Conservation (phyloP, 1,140 invertebrate species). For the Bombus consobrinus region DNA sequence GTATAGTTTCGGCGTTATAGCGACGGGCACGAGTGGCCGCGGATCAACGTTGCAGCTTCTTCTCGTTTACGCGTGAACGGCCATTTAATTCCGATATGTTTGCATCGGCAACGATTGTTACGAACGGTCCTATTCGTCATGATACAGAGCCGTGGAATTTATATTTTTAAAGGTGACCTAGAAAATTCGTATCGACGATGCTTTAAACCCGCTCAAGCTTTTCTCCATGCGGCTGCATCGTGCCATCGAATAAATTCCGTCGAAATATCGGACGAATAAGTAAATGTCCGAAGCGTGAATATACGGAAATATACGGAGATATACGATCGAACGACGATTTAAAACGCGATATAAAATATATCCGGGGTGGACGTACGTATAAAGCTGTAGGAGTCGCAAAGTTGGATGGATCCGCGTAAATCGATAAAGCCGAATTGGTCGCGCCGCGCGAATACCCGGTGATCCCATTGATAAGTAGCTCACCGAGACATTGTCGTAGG, state of each 20-base stretch:
- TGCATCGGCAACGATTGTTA: neutral
- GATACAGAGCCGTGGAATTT: too few species aligned
- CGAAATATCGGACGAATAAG: too few species aligned
- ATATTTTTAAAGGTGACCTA: too few species aligned
- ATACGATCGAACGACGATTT: neutral
- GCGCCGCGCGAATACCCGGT: conserved; percentile 70
- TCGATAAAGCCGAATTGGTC: conserved; percentile 67
- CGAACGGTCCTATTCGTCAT: too few species aligned
- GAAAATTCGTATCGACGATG: too few species aligned
- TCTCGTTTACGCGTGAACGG: neutral
- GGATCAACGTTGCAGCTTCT: conserved; percentile 18
- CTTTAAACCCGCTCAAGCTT: too few species aligned
- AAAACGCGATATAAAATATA: neutral
- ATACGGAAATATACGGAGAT: too few species aligned
- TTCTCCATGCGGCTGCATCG: too few species aligned
- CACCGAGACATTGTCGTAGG: conserved; percentile 77
- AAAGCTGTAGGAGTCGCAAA: neutral
- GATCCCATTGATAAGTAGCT: conserved; percentile 80
- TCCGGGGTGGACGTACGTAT: neutral
- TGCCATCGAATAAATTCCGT: too few species aligned
- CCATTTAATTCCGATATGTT: neutral
- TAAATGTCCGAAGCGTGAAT: too few species aligned
- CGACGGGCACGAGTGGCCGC: conserved; percentile 41
- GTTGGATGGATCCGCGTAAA: conserved; percentile 31
- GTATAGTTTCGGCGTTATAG: conserved; percentile 69